Evolutionary conservation across 2,113 vertebrate genomes (phyloP), one percentile per base, ranked within the genome.

Genomic region (Myiozetetes cayanensis): DNA sequence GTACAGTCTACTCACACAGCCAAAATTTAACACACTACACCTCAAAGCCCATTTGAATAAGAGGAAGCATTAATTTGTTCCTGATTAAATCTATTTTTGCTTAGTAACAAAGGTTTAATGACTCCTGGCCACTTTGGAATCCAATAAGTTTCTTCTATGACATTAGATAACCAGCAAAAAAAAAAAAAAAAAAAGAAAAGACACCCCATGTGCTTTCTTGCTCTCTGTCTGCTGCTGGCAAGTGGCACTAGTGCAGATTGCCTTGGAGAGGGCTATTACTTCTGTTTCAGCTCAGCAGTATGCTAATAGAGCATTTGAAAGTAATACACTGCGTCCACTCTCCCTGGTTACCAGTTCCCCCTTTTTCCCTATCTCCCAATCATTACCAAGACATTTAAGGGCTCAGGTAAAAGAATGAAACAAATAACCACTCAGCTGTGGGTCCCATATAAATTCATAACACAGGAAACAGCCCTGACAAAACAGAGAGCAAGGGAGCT

Each of bases 401-500:
- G 12, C 46, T 63, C 6, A 1, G 8, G 46, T 31, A 59, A 63
- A 93, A 91, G 46, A 61, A 58, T 72, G 31, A 37, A 89, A 58
- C 14, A 84, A 93, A 85, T 24, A n/a, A 16, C 12, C 35, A 28
- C 49, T 92, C 85, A 91, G 50, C 68, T 89, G 21, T 35, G 33
- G 30, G 43, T 88, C 27, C 56, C n/a, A 10, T 58, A 49, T 47
- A 20, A 74, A 58, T 71, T 80, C 41, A 9, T n/a, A 80, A 61
- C 37, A 35, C 21, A 27, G 2, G 6, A 68, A 88, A 81, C 0
- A 3, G 50, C 35, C 78, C 10, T 41, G 67, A 82, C 1, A 28
- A 93, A 94, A 67, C 58, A 93, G 77, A 96, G 81, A 96, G 81
- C 82, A 90, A 93, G 74, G n/a, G 33, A 91, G 66, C 75, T 85